Conservation (phyloP, 2,797 vertebrate species). For the Simalia tracyae region DNA sequence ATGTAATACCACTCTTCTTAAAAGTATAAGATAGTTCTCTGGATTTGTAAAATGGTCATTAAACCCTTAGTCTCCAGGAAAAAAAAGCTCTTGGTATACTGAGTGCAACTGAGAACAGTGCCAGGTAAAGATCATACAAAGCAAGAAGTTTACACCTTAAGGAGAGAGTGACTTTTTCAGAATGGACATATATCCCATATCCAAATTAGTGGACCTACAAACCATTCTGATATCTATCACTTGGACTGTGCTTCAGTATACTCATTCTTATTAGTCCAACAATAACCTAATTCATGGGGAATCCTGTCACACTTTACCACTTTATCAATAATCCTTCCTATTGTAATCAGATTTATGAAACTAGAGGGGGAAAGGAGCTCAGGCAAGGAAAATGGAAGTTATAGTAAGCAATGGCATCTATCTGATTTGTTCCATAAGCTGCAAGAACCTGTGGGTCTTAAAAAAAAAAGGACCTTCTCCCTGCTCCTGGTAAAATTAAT, state of each 20-base stretch:
- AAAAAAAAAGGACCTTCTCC: neutral
- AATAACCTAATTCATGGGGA: neutral
- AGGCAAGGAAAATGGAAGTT: neutral
- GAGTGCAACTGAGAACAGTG: neutral
- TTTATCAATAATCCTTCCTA: neutral
- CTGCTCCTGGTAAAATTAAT: neutral
- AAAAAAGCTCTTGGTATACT: neutral
- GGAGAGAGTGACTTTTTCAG: neutral
- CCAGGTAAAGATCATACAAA: neutral
- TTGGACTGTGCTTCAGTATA: neutral
- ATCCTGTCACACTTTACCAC: neutral
- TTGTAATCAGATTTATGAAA: neutral
- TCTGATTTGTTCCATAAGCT: neutral
- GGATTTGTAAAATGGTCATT: neutral
- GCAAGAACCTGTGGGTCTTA: neutral
- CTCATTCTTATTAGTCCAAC: neutral
- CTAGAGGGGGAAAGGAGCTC: neutral
- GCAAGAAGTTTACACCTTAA: neutral
- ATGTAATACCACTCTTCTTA: neutral
- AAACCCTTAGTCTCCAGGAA: neutral
- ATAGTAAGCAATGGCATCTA: neutral
- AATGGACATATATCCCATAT: neutral
- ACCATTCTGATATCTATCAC: neutral
- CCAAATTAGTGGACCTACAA: neutral
- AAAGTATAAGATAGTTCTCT: neutral